Evolutionary conservation across 2,113 vertebrate species (phyloP), one percentile per base, ranked within the genome.

Genomic region (Junco hyemalis): DNA sequence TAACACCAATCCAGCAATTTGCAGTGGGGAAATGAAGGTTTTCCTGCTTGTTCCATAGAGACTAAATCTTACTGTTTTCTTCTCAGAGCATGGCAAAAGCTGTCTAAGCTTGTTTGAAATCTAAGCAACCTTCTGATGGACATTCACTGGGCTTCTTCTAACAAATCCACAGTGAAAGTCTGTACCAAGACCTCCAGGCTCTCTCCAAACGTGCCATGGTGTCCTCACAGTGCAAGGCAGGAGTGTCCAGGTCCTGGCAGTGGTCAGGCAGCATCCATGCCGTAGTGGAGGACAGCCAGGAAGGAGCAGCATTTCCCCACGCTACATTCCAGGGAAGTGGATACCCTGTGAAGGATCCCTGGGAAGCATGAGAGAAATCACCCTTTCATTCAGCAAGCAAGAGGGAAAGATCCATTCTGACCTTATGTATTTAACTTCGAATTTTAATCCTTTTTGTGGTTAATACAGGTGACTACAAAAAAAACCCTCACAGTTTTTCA

Each of bases 121-220:
- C 26, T 70, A 45, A 72, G 56, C n/a, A 59, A 35, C 56, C 2
- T 86, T 69, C 42, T 80, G 22, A 63, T 22, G 12, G 35, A 50
- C 42, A n/a, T 88, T 77, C 33, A 66, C 9, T 44, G 36, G 19
- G 57, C 24, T 71, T 14, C n/a, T 72, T 64, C 48, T 59, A 73
- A 90, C 24, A 95, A 81, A 88, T 47, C 10, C 33, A 42, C 8
- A 23, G 21, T 20, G 42, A 53, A 71, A 70, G 42, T 56, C 40
- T 31, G 21, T 42, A 35, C 24, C 14, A 36, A 71, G 38, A 33
- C 13, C 38, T 81, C n/a, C 47, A 56, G 40, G 21, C 29, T 85
- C 1, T 0, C 38, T 65, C 57, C 50, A 63, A 38, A 60, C 0
- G 3, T 40, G 33, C 42, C 59, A n/a, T 22, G 1, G 1, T n/a